phyloP scores from a whole-genome alignment of 2,113 vertebrate species.

The Brevimyrus niger region DNA sequence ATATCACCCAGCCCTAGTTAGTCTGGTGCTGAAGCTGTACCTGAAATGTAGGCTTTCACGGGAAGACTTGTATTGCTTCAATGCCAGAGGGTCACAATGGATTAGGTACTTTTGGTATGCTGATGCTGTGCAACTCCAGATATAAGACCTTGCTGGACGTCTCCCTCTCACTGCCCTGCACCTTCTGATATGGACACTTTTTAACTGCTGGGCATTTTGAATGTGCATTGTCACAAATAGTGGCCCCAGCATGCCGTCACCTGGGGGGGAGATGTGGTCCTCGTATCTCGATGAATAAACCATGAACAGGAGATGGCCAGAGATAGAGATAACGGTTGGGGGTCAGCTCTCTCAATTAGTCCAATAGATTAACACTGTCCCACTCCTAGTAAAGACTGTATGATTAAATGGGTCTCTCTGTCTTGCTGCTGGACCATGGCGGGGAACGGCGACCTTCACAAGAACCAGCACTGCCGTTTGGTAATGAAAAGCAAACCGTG shows the following conservation, averaged over 20 bases:
- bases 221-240: neutral
- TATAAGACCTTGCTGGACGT: neutral
- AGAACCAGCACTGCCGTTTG: no score
- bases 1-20: neutral
- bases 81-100: neutral
- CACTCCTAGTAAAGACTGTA: neutral
- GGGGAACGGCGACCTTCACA: neutral
- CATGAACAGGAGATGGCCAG: neutral
- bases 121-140: neutral
- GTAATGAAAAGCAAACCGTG: neutral
- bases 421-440: neutral
- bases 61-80: neutral
- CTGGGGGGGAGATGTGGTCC: neutral
- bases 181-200: neutral
- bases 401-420: neutral
- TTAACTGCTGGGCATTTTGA: neutral
- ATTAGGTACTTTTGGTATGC: neutral
- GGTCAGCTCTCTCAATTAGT: neutral
- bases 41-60: neutral
- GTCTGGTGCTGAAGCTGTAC: neutral
- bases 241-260: neutral
- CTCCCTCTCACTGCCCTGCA: neutral
- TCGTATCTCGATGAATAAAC: conserved; percentile 1
- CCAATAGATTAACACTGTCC: neutral
- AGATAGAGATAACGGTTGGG: neutral